Evolutionary conservation across 2,113 vertebrate genomes (phyloP).

Genomic region (Strigops habroptila): DNA sequence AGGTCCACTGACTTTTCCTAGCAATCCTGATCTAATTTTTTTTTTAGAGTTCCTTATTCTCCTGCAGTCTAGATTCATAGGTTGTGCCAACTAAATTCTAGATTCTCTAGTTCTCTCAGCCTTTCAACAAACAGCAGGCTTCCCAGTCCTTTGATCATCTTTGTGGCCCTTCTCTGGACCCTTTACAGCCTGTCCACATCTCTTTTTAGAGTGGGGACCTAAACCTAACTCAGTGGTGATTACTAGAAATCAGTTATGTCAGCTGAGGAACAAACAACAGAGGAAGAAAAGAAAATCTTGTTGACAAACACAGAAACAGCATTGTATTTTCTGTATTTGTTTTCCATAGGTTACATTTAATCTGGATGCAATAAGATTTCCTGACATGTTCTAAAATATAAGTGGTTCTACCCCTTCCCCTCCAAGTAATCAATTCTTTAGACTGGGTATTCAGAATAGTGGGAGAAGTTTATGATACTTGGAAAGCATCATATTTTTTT

Average conservation of each 20-base stretch:
- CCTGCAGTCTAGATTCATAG: background rate
- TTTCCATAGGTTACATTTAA: background rate
- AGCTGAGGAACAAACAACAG: background rate
- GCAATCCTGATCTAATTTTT: background rate
- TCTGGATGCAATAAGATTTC: background rate
- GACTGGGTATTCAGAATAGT: background rate
- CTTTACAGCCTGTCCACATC: background rate
- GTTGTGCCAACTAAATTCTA: background rate
- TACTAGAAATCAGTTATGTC: background rate
- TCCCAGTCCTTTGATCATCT: background rate
- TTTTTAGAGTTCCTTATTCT: background rate
- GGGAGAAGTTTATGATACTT: background rate
- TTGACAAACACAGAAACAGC: background rate
- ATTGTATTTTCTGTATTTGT: background rate
- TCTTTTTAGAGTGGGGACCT: background rate
- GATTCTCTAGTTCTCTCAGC: background rate
- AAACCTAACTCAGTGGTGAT: background rate
- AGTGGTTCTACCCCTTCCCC: background rate
- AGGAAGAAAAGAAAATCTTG: background rate
- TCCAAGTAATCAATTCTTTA: background rate
- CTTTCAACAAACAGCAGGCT: background rate
- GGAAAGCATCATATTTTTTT: background rate
- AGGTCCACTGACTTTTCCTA: background rate
- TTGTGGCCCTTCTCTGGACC: background rate
- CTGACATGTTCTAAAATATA: background rate